phyloP scores from a whole-genome alignment of 1,140 invertebrate species.

The Drosophila nikananu region DNA sequence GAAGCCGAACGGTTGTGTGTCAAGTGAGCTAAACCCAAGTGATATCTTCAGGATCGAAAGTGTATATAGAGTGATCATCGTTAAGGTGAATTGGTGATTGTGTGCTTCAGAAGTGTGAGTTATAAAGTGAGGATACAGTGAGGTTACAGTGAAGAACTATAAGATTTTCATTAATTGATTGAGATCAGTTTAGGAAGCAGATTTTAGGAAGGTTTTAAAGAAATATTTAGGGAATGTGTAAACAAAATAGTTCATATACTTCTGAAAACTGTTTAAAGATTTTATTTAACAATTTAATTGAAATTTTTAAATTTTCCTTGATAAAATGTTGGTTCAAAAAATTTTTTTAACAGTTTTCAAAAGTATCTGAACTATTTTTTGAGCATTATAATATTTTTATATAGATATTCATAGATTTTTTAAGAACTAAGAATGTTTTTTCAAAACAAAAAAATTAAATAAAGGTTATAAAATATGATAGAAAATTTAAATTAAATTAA shows the following conservation, averaged over 20 bases:
- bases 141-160: background rate
- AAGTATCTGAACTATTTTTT: background rate
- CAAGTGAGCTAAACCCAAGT: conserved; percentile 58
- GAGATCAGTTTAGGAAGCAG: background rate
- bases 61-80: conserved; percentile 20
- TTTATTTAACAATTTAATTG: accelerated
- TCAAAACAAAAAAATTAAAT: no score
- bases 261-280: no score
- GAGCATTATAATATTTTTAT: no score
- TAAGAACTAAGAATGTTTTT: no score
- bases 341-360: no score
- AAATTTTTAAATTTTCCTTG: background rate
- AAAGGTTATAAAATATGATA: no score
- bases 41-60: conserved; percentile 19
- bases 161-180: background rate
- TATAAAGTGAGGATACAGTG: background rate
- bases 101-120: conserved; percentile 18
- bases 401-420: no score
- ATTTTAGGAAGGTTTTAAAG: background rate
- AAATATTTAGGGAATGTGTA: background rate
- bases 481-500: no score
- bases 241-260: no score
- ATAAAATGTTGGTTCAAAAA: background rate
- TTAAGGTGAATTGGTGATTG: background rate
- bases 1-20: conserved; percentile 77